phyloP scores from a whole-genome alignment of 2,113 vertebrate genomes.

The Perca flavescens region DNA sequence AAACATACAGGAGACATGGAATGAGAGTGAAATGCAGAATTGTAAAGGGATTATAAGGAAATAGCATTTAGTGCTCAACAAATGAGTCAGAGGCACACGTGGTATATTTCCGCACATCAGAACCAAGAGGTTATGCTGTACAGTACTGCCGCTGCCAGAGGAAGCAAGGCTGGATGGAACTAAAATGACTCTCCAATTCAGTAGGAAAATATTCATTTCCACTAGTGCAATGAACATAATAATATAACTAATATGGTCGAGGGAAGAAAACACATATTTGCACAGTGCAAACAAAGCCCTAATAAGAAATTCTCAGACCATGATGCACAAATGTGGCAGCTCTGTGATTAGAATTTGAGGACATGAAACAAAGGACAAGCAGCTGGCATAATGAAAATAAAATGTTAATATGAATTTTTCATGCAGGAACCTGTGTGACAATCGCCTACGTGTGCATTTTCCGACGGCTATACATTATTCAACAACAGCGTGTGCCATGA shows the following conservation, averaged over 20 bases:
- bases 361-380: conserved; percentile 73
- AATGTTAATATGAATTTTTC: conserved; percentile 81
- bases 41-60: background rate
- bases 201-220: conserved; percentile 17
- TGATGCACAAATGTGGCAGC: conserved; percentile 40
- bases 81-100: conserved; percentile 12
- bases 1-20: background rate
- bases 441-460: conserved; percentile 76
- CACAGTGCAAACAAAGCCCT: conserved; percentile 36
- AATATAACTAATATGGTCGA: conserved; percentile 17
- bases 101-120: conserved; percentile 9
- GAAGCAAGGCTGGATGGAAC: background rate
- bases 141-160: background rate
- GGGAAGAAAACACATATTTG: conserved; percentile 50
- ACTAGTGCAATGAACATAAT: conserved; percentile 6
- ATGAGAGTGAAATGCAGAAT: background rate
- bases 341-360: conserved; percentile 67
- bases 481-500: conserved; percentile 48
- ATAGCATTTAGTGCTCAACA: background rate
- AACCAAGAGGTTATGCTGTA: background rate
- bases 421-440: conserved; percentile 77
- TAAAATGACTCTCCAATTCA: conserved; percentile 36
- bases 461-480: conserved; percentile 75
- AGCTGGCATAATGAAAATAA: conserved; percentile 77
- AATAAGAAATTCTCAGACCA: conserved; percentile 34